Evolutionary conservation across 2,113 vertebrate species (phyloP).

Genomic region (Hemiscyllium ocellatum): DNA sequence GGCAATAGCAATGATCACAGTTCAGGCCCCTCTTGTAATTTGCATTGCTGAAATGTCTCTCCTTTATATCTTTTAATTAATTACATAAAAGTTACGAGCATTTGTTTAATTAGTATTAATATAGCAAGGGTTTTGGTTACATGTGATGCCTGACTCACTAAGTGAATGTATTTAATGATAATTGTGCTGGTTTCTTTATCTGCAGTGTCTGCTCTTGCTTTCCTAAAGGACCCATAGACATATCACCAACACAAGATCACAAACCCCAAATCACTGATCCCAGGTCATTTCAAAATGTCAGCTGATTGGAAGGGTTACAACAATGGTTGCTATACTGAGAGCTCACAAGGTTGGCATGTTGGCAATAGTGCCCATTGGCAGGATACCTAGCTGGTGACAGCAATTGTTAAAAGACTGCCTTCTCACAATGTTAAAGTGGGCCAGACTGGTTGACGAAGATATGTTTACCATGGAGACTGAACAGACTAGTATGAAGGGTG

Average conservation of each 20-base stretch:
- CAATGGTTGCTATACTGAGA: background rate
- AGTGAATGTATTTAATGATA: background rate
- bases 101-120: slow-evolving; percentile 32
- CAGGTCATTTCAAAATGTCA: background rate
- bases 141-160: slow-evolving; percentile 12
- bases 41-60: background rate
- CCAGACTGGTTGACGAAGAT: background rate
- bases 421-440: background rate
- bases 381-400: background rate
- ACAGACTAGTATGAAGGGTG: background rate
- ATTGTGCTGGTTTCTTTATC: background rate
- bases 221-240: background rate
- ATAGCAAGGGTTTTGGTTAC: background rate
- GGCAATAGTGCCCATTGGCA: background rate
- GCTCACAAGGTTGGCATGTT: background rate
- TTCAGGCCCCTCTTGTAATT: slow-evolving; percentile 11
- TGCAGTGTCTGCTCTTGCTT: background rate
- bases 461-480: background rate
- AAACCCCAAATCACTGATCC: background rate
- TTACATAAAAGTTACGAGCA: slow-evolving; percentile 17
- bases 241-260: background rate
- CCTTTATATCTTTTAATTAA: slow-evolving; percentile 29
- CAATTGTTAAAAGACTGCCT: background rate
- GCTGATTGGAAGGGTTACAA: background rate
- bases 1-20: background rate